phyloP scores from a whole-genome alignment of 1,140 invertebrate genomes.

The Tetramorium parvispinum region DNA sequence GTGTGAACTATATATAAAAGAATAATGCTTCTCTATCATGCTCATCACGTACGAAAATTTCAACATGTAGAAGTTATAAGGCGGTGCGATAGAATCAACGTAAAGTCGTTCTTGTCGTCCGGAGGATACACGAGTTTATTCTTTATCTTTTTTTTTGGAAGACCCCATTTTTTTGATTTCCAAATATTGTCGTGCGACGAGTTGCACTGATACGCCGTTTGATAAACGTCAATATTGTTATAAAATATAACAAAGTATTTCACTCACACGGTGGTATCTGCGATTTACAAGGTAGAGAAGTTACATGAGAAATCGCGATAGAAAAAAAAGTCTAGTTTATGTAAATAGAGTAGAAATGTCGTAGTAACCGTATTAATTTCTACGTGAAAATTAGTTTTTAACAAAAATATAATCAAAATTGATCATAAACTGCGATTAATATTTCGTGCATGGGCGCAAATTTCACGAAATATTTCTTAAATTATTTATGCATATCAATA shows the following conservation, averaged over 20 bases:
- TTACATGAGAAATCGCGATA: neutral
- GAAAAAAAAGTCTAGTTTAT: neutral
- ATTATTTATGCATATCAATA: neutral
- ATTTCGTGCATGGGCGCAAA: neutral
- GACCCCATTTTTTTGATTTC: conserved; percentile 53
- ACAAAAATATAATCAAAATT: conserved; percentile 17
- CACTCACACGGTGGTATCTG: neutral
- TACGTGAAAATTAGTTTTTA: neutral
- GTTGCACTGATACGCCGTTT: neutral
- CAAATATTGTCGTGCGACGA: conserved; percentile 22
- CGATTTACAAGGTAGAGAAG: neutral
- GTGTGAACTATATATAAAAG: conserved; percentile 57
- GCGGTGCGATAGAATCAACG: conserved; percentile 49
- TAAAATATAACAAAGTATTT: conserved; percentile 3
- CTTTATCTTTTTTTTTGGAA: conserved; percentile 32
- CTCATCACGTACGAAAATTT: conserved; percentile 48
- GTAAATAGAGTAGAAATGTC: neutral
- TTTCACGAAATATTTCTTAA: conserved; percentile 14
- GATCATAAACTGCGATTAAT: neutral
- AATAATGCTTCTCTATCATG: conserved; percentile 40
- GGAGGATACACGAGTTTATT: neutral
- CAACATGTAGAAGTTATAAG: conserved; percentile 44
- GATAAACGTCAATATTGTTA: conserved; percentile 15
- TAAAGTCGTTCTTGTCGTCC: conserved; percentile 27
- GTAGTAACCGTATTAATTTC: neutral